Percentiles rank a stretch among this genome's conserved stretches.
These are phyloP conservation scores for Anguilla japonica DNA, from an alignment of 2,113 vertebrate genomes.

Conservation along the genomic window DNA sequence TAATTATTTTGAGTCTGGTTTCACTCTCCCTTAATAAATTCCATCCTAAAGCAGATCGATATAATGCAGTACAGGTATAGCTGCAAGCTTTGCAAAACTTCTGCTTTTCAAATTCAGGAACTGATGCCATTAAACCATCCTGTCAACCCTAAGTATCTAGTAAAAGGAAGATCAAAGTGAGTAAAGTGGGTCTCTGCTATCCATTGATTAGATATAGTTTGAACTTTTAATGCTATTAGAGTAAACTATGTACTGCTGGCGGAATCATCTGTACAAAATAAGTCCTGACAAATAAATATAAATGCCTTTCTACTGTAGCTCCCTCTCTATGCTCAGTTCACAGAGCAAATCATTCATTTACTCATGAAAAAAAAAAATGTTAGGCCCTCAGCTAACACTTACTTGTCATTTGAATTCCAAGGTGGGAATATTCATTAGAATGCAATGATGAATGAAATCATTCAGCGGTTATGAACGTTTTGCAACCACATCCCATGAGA, in stretches of 20 bases:
- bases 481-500: background rate
- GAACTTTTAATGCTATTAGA: background rate
- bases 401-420: background rate
- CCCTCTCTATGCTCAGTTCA: background rate
- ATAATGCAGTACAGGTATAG: background rate
- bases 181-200: background rate
- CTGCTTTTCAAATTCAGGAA: conserved; percentile 3
- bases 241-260: background rate
- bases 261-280: background rate
- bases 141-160: background rate
- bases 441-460: background rate
- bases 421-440: background rate
- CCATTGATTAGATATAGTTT: background rate
- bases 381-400: background rate
- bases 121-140: background rate
- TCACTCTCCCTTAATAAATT: background rate
- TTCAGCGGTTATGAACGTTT: background rate
- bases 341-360: background rate
- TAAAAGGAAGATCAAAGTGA: background rate
- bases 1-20: background rate
- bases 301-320: background rate
- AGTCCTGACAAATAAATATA: background rate
- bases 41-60: background rate
- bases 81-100: background rate
- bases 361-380: background rate